Evolutionary conservation across 2,113 vertebrate genomes (phyloP), one percentile per base, ranked within the genome.

Genomic region (Lophius piscatorius): DNA sequence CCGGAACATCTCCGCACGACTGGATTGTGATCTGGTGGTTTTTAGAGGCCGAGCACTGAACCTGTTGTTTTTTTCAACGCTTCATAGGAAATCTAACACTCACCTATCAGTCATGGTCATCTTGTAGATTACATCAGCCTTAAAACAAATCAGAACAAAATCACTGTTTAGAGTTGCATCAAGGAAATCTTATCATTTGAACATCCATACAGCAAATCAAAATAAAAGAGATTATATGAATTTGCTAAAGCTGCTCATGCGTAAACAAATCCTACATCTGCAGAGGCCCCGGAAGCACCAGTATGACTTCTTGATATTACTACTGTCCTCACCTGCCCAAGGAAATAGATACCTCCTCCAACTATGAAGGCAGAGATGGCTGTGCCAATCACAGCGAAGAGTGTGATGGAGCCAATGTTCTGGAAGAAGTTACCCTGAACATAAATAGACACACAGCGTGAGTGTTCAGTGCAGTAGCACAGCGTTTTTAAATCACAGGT

Each of bases 41-140:
- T n/a, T n/a, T n/a, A n/a, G n/a, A n/a, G n/a, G n/a, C n/a, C n/a
- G n/a, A n/a, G n/a, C n/a, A n/a, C n/a, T n/a, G n/a, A n/a, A n/a
- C n/a, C n/a, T n/a, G n/a, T n/a, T n/a, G n/a, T n/a, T n/a, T n/a
- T n/a, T n/a, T n/a, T n/a, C n/a, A n/a, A n/a, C n/a, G n/a, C n/a
- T 31, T 31, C 9, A 31, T 8, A 10, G 28, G 17, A 47, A 35
- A 17, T 23, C 28, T 91, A 48, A 63, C 4, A 68, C 78, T 93
- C 91, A 98, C 97, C 97, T 99, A 90, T 99, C 97, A 51, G 97
- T 98, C 97, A 99, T 98, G 73, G 93, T 93, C 92, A 99, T 95
- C 87, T 99, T 98, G 90, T 97, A 96, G 90, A 99, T 98, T 40
- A 99, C 95, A 85, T 99, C 97, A 50, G 95, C 97, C 97, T 99